Evolutionary conservation across 1,140 invertebrate genomes (phyloP).

Genomic region (Portunus trituberculatus): DNA sequence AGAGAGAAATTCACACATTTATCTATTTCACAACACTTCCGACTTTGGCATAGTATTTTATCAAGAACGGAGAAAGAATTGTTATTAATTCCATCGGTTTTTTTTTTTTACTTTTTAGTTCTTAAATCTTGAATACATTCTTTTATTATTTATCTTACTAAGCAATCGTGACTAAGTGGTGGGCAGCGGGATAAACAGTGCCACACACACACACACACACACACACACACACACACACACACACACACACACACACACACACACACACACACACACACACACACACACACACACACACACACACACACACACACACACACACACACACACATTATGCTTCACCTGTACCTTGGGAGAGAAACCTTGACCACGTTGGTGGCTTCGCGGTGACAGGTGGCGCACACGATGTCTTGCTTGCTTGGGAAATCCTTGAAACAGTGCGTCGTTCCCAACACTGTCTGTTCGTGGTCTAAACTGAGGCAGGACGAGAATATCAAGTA

Average conservation of each 20-base stretch:
- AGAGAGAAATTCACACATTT: background rate
- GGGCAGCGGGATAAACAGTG: background rate
- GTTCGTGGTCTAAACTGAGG: too few relatives aligned
- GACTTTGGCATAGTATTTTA: background rate
- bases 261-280: background rate
- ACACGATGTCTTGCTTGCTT: too few relatives aligned
- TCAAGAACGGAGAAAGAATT: background rate
- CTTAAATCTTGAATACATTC: background rate
- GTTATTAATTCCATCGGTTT: background rate
- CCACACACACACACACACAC: background rate
- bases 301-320: slow-evolving; percentile 25
- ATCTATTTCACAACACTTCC: background rate
- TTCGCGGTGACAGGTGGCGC: too few relatives aligned
- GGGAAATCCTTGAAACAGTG: too few relatives aligned
- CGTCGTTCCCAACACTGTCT: too few relatives aligned
- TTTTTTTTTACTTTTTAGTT: background rate
- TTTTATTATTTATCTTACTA: too few relatives aligned
- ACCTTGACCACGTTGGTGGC: too few relatives aligned
- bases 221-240: slow-evolving; percentile 53
- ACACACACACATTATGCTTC: background rate
- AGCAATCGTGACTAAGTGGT: background rate
- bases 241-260: slow-evolving; percentile 48
- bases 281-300: background rate
- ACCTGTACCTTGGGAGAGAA: too few relatives aligned
- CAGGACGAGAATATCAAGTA: too few relatives aligned